These are phyloP conservation scores for Dryas iulia DNA, from an alignment of 1,140 invertebrate genomes.

Conservation along the genomic window DNA sequence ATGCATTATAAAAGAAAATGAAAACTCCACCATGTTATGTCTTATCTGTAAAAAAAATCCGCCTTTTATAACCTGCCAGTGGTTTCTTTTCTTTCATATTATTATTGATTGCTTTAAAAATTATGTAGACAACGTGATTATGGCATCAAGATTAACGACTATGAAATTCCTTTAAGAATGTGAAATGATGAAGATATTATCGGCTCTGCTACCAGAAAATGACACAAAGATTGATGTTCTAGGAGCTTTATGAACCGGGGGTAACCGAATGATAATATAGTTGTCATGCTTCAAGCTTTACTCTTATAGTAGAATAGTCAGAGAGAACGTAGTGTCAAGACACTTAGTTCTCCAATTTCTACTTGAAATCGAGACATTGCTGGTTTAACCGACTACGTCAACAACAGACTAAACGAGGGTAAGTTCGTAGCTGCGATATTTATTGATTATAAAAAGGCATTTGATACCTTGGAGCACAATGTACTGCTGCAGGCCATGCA, in stretches of 20 bases:
- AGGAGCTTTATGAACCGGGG: conserved; percentile 29
- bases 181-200: conserved; percentile 65
- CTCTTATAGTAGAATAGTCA: too few relatives aligned
- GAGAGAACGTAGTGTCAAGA: too few relatives aligned
- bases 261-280: not conserved
- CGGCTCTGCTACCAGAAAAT: conserved; percentile 61
- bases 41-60: too few relatives aligned
- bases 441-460: conserved; percentile 22
- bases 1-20: too few relatives aligned
- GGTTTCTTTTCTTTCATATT: too few relatives aligned
- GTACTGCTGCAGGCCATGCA: conserved; percentile 12
- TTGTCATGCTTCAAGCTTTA: not conserved
- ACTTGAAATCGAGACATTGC: too few relatives aligned
- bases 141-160: conserved; percentile 59
- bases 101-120: not conserved
- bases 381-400: conserved; percentile 11
- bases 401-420: conserved; percentile 1
- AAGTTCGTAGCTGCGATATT: conserved; percentile 3
- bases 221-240: conserved; percentile 60
- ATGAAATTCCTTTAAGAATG: conserved; percentile 55
- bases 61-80: too few relatives aligned
- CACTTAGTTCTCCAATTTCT: too few relatives aligned
- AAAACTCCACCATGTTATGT: too few relatives aligned
- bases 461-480: too few relatives aligned
- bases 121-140: not conserved